Evolutionary conservation across 2,888 invertebrate species (phyloP).

Genomic region (Pilophorus perplexus): DNA sequence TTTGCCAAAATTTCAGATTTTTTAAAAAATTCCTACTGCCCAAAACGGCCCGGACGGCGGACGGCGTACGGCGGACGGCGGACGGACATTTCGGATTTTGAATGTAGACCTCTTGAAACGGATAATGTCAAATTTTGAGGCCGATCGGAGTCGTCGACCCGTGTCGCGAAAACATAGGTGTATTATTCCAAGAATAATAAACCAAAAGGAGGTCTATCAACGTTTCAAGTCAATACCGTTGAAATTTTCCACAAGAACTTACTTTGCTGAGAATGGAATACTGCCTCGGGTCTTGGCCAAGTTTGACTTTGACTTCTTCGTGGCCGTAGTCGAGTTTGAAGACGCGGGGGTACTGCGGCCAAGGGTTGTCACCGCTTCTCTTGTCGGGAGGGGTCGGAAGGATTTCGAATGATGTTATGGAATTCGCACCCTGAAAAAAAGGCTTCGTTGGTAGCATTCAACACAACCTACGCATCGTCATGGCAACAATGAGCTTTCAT

Average conservation of each 20-base stretch:
- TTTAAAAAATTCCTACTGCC: too few relatives aligned
- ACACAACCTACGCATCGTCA: too few relatives aligned
- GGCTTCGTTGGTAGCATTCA: too few relatives aligned
- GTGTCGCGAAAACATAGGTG: not conserved
- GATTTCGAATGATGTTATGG: conserved; percentile 95
- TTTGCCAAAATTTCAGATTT: too few relatives aligned
- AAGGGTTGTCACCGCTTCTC: conserved; percentile 87
- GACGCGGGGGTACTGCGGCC: conserved; percentile 97
- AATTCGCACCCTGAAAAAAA: conserved; percentile 77
- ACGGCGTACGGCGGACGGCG: not conserved
- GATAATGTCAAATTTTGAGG: not conserved
- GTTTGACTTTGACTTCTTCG: conserved; percentile 87
- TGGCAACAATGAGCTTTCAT: not conserved
- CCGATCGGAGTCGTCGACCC: too few relatives aligned
- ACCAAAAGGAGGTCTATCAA: not conserved
- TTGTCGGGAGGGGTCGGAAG: conserved; percentile 82
- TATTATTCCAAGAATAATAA: not conserved
- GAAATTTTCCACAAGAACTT: not conserved
- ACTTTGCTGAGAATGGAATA: conserved; percentile 90
- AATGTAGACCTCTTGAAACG: not conserved
- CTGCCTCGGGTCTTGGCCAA: conserved; percentile 87
- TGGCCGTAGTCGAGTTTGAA: conserved; percentile 98
- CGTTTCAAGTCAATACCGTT: too few relatives aligned
- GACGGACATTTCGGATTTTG: not conserved
- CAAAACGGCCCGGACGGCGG: too few relatives aligned